Evolutionary conservation across 2,113 vertebrate genomes (phyloP).

Genomic region (Damaliscus lunatus): DNA sequence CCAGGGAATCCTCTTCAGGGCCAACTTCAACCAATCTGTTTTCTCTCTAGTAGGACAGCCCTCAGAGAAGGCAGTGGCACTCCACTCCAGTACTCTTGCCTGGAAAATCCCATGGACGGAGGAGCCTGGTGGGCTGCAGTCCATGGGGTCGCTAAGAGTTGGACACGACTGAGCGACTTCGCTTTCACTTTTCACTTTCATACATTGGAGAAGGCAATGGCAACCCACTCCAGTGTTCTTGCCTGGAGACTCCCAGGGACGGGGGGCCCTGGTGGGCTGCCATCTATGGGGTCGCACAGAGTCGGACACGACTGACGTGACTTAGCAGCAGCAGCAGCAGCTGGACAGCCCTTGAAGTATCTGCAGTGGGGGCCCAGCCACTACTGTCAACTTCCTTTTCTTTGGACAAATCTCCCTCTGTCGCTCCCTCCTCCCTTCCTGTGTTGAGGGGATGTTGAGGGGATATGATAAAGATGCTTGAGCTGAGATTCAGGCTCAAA

Average conservation of each 20-base stretch:
- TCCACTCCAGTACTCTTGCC: too few relatives aligned
- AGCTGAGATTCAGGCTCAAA: not conserved
- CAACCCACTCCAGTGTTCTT: too few relatives aligned
- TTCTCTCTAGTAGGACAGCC: not conserved
- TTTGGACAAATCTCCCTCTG: not conserved
- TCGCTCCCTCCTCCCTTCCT: not conserved
- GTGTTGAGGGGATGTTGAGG: not conserved
- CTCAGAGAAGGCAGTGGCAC: not conserved
- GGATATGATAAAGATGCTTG: not conserved
- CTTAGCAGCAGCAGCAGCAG: too few relatives aligned
- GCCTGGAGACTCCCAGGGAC: too few relatives aligned
- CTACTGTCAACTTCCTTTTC: not conserved
- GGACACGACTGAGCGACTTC: too few relatives aligned
- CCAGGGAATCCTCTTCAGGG: not conserved
- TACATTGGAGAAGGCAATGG: too few relatives aligned
- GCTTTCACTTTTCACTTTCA: too few relatives aligned
- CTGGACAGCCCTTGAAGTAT: not conserved
- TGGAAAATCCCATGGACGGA: too few relatives aligned
- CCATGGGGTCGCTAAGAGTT: rapidly evolving
- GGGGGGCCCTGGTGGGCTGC: too few relatives aligned
- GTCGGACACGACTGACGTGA: rapidly evolving
- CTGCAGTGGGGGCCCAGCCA: not conserved
- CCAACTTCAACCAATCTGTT: not conserved
- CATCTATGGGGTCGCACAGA: too few relatives aligned
- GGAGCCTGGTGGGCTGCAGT: too few relatives aligned